Evolutionary conservation across 2,113 vertebrate species (phyloP).

Genomic region (Pogona vitticeps): DNA sequence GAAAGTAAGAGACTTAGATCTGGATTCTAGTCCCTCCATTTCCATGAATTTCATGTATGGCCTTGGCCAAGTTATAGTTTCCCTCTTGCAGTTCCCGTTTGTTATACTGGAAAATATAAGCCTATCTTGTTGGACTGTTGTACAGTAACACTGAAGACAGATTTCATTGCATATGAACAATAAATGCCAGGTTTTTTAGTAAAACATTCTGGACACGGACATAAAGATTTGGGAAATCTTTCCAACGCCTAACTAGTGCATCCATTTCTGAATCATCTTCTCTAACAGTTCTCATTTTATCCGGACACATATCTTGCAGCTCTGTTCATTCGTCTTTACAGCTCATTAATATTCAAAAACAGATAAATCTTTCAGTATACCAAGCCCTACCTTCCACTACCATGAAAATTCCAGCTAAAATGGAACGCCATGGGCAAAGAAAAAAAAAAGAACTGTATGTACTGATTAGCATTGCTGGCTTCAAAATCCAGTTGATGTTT

Average conservation of each 20-base stretch:
- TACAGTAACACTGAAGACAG: neutral
- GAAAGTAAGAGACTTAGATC: too few relatives aligned
- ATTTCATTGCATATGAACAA: neutral
- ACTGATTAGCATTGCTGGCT: neutral
- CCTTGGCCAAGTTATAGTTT: too few relatives aligned
- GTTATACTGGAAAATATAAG: neutral
- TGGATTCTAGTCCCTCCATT: too few relatives aligned
- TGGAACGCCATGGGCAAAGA: neutral
- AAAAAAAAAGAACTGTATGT: neutral
- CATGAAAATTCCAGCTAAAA: conserved; percentile 1
- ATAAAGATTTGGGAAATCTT: neutral
- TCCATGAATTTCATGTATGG: too few relatives aligned
- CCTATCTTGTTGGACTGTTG: neutral
- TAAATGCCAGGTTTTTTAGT: neutral
- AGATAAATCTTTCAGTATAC: neutral
- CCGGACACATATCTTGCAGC: neutral
- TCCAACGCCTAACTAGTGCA: too few relatives aligned
- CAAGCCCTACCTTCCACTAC: neutral
- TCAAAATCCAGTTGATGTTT: neutral
- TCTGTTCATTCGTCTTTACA: conserved; percentile 4
- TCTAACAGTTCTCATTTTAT: neutral
- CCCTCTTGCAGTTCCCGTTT: neutral
- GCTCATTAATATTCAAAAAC: conserved; percentile 7
- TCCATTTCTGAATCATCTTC: too few relatives aligned
- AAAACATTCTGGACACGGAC: too few relatives aligned